Evolutionary conservation across 53 echinoderm and acorn worm species (phyloP).

Genomic region (Hippasteria phrygiana): DNA sequence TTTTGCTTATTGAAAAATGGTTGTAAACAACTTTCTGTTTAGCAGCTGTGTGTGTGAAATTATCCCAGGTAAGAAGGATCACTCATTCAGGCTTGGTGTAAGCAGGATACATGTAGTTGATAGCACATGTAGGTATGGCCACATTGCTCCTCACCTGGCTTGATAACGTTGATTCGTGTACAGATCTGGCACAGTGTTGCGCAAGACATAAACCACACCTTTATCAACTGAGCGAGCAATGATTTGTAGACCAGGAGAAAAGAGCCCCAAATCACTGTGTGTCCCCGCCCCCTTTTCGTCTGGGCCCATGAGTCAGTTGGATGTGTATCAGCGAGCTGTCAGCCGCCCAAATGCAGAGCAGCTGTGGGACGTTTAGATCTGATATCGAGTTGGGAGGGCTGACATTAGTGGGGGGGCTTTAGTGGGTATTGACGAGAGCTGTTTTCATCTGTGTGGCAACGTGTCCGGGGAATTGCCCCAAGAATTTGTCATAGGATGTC

Average conservation of each 20-base stretch:
- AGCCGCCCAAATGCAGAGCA: conserved; percentile 50
- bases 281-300: conserved; percentile 31
- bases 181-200: conserved; percentile 25
- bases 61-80: no score
- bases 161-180: no score
- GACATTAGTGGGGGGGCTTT: conserved; percentile 38
- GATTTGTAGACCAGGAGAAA: conserved; percentile 11
- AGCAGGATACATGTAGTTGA: no score
- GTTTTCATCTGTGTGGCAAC: conserved; percentile 60
- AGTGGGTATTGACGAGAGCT: conserved; percentile 34
- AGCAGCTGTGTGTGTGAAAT: no score
- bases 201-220: conserved; percentile 38
- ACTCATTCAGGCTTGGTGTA: no score
- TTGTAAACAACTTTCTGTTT: no score
- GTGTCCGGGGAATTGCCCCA: conserved; percentile 8
- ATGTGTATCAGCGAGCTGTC: conserved; percentile 52
- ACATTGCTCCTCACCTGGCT: no score
- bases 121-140: no score
- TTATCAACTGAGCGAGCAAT: conserved; percentile 10
- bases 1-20: no score
- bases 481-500: conserved; percentile 63
- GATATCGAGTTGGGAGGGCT: conserved; percentile 33
- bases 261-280: not conserved
- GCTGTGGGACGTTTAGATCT: conserved; percentile 37
- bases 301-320: conserved; percentile 35